Evolutionary conservation across 2,113 vertebrate species (phyloP).

Genomic region (Xiphophorus couchianus): DNA sequence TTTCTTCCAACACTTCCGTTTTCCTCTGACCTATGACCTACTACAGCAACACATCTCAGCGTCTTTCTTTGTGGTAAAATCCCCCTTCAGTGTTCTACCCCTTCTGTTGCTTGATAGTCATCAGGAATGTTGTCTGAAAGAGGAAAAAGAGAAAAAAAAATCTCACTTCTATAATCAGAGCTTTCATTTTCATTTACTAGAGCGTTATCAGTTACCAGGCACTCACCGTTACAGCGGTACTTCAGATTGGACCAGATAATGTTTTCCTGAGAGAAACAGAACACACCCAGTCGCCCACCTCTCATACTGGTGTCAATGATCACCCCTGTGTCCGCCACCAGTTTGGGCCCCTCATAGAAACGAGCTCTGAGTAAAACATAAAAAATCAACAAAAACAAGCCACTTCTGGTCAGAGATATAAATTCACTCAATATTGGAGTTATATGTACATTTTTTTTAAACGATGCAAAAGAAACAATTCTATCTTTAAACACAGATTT

Average conservation of each 20-base stretch:
- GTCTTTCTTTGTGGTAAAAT: background rate
- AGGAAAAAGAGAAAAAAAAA: slow-evolving; percentile 51
- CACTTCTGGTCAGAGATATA: background rate
- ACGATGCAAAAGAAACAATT: too few relatives aligned
- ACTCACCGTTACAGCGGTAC: slow-evolving; percentile 96
- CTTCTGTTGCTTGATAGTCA: slow-evolving; percentile 87
- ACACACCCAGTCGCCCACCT: slow-evolving; percentile 96
- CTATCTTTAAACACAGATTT: background rate
- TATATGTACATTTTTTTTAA: background rate
- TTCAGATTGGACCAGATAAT: slow-evolving; percentile 99
- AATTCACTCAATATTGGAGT: background rate
- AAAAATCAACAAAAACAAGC: background rate
- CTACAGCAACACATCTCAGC: background rate
- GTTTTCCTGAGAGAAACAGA: slow-evolving; percentile 99
- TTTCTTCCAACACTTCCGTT: background rate
- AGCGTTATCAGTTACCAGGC: background rate
- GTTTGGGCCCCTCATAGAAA: slow-evolving; percentile 91
- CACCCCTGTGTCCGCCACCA: slow-evolving; percentile 94
- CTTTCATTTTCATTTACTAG: background rate
- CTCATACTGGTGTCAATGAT: slow-evolving; percentile 97
- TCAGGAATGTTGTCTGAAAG: slow-evolving; percentile 91
- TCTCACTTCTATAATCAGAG: background rate
- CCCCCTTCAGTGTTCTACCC: background rate
- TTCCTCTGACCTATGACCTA: background rate
- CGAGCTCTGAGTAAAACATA: slow-evolving; percentile 80